phyloP scores from a whole-genome alignment of 2,113 vertebrate genomes.

The Gavialis gangeticus region DNA sequence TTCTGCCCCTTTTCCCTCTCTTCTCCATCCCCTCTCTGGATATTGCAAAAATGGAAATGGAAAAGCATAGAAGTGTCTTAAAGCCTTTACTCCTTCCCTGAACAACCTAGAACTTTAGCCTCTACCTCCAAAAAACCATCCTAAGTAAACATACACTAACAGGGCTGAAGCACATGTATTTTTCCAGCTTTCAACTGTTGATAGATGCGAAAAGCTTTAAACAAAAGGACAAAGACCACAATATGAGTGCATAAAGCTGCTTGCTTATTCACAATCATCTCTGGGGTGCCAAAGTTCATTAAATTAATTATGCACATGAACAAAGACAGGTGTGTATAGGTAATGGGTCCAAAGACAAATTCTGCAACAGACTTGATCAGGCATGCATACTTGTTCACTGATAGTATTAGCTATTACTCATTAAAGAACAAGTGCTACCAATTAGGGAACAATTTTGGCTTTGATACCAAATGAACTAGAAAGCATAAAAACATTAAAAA shows the following conservation, averaged over 20 bases:
- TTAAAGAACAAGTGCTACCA: background rate
- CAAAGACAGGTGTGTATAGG: accelerated
- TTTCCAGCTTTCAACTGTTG: background rate
- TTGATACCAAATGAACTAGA: background rate
- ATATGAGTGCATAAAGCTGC: too few species aligned
- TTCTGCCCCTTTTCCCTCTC: background rate
- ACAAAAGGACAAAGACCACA: background rate
- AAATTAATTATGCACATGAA: background rate
- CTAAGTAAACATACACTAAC: background rate
- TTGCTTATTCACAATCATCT: too few species aligned
- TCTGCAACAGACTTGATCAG: background rate
- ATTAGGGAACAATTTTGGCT: background rate
- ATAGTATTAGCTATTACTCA: background rate
- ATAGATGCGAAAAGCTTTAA: background rate
- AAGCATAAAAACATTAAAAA: background rate
- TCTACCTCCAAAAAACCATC: background rate
- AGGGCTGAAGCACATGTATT: background rate
- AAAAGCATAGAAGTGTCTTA: background rate
- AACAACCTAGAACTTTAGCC: background rate
- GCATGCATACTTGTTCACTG: background rate
- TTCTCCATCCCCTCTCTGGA: background rate
- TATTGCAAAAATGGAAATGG: background rate
- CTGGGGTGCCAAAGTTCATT: too few species aligned
- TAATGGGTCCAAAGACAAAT: background rate
- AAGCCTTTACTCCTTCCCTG: background rate